A percentile compares a stretch with the other conserved stretches of the same genome.
These are phyloP conservation scores for Lytechinus variegatus DNA, from an alignment of 35 echinoderm and acorn worm genomes.

Conservation along the genomic window DNA sequence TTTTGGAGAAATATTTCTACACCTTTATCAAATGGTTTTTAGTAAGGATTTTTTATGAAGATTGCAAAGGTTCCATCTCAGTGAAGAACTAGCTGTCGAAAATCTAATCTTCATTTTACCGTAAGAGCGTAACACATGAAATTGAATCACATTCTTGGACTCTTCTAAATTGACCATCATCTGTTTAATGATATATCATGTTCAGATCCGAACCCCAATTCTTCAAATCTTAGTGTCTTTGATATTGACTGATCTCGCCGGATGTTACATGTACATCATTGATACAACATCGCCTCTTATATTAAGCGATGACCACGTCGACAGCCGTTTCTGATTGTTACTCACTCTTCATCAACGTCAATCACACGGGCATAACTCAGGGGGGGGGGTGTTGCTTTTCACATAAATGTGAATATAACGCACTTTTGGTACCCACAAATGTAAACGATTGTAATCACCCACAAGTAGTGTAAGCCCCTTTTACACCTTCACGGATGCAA, in stretches of 20 bases:
- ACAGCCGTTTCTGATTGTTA: not conserved
- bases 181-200: not conserved
- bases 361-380: too few relatives aligned
- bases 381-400: too few relatives aligned
- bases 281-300: not conserved
- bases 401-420: too few relatives aligned
- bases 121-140: not conserved
- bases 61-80: not conserved
- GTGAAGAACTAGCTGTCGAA: not conserved
- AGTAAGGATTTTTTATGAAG: not conserved
- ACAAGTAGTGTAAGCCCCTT: too few relatives aligned
- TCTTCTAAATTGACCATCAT: not conserved
- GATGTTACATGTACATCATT: conserved; percentile 9
- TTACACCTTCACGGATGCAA: too few relatives aligned
- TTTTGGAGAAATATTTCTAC: too few relatives aligned
- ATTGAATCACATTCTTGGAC: not conserved
- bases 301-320: not conserved
- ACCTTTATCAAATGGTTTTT: too few relatives aligned
- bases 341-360: not conserved
- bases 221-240: not conserved
- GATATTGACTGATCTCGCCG: not conserved
- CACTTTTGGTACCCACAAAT: too few relatives aligned
- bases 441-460: too few relatives aligned
- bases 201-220: not conserved
- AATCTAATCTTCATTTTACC: not conserved